phyloP scores from a whole-genome alignment of 1,140 invertebrate genomes.

The Pectinophora gossypiella region DNA sequence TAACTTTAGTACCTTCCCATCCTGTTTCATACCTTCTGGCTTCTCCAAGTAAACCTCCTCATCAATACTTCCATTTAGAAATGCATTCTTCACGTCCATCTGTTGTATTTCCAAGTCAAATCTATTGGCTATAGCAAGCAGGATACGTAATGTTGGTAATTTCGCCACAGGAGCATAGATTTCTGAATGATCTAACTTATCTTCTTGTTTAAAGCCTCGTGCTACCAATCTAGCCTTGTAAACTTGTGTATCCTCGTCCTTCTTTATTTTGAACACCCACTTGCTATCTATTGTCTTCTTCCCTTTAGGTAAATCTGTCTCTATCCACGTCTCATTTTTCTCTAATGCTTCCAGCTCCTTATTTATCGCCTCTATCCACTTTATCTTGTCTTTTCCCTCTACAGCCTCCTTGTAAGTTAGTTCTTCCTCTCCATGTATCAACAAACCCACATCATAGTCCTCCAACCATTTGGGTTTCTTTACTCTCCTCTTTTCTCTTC shows the following conservation, averaged over 20 bases:
- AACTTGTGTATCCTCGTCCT: conserved; percentile 2
- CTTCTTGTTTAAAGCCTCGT: conserved; percentile 13
- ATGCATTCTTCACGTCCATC: conserved; percentile 59
- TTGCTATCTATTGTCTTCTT: conserved; percentile 8
- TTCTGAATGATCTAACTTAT: conserved; percentile 8
- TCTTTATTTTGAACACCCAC: conserved; percentile 11
- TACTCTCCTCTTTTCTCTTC: too few relatives aligned
- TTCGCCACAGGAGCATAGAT: conserved; percentile 22
- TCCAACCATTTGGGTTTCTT: too few relatives aligned
- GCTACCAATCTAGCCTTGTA: conserved; percentile 20
- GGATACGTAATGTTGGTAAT: conserved; percentile 17
- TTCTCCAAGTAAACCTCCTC: conserved; percentile 47
- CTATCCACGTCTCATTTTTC: conserved; percentile 3
- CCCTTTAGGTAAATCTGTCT: background rate
- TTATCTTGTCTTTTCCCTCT: background rate
- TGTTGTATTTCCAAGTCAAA: conserved; percentile 31
- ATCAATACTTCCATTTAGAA: conserved; percentile 47
- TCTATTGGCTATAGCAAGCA: conserved; percentile 12
- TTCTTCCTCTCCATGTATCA: background rate
- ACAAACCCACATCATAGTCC: background rate
- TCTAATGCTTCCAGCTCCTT: conserved; percentile 2
- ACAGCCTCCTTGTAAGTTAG: background rate
- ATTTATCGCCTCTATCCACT: conserved; percentile 6
- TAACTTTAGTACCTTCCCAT: conserved; percentile 21
- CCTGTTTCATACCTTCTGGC: conserved; percentile 31